These are phyloP conservation scores for Lutraria rhynchaena DNA, from an alignment of 1,140 invertebrate species.

Conservation along the genomic window DNA sequence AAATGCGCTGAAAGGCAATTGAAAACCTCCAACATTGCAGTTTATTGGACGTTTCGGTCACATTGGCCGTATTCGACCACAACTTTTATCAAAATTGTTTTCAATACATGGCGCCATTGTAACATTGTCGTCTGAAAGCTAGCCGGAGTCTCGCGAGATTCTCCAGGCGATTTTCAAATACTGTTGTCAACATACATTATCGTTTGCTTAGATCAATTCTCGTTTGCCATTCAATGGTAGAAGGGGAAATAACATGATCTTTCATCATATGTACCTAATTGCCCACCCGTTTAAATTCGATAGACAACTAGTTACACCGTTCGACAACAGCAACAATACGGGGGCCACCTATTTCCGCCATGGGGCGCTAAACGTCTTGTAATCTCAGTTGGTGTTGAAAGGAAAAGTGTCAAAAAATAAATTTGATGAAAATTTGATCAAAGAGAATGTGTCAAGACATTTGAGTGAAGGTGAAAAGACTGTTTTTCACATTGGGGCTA, in stretches of 20 bases:
- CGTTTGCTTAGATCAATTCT: constrained; percentile 27
- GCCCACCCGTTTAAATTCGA: constrained; percentile 3
- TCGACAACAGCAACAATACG: constrained; percentile 21
- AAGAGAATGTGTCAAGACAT: constrained; percentile 7
- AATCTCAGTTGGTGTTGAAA: constrained; percentile 20
- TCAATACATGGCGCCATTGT: constrained; percentile 45
- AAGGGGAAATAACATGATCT: constrained; percentile 27
- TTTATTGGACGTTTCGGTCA: constrained; percentile 43
- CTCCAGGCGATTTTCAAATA: constrained; percentile 30
- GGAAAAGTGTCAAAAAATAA: constrained; percentile 24
- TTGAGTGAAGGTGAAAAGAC: not conserved
- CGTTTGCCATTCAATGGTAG: not conserved
- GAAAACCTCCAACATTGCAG: constrained; percentile 49
- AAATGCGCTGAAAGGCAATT: constrained; percentile 50
- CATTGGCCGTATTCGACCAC: constrained; percentile 35
- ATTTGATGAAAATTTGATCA: constrained; percentile 32
- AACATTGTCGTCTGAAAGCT: constrained; percentile 11
- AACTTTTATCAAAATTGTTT: constrained; percentile 55
- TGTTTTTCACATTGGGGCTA: no score
- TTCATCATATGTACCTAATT: constrained; percentile 20
- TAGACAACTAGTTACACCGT: constrained; percentile 4
- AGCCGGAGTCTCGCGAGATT: constrained; percentile 15
- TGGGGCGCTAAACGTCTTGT: constrained; percentile 28
- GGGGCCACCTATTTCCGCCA: constrained; percentile 21
- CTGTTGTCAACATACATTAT: constrained; percentile 52